Conservation (phyloP, 2,888 invertebrate genomes). For the Choreutis nemorana region DNA sequence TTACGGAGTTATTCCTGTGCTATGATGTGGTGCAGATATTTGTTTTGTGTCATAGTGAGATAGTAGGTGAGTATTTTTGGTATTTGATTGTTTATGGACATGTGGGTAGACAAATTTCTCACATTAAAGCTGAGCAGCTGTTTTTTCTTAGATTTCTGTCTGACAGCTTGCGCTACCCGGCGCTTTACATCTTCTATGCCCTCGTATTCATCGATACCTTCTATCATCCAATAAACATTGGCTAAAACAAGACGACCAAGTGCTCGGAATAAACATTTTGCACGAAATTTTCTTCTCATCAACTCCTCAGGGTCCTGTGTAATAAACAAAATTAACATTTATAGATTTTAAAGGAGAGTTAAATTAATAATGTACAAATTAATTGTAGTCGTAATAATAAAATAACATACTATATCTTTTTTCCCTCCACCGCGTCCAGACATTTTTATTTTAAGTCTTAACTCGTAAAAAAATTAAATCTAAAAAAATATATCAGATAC, state of each 20-base stretch:
- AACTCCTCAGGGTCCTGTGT: conserved; percentile 40
- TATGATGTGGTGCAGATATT: too few species aligned
- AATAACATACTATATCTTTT: conserved; percentile 16
- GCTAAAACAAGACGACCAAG: conserved; percentile 63
- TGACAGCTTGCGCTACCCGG: conserved; percentile 63
- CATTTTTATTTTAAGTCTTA: background rate
- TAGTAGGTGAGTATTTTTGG: too few species aligned
- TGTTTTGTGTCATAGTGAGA: too few species aligned
- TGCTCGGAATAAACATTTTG: conserved; percentile 64
- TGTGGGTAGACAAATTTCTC: conserved; percentile 11
- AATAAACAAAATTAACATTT: conserved; percentile 3
- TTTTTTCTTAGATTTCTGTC: conserved; percentile 51
- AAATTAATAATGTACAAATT: background rate
- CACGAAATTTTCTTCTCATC: conserved; percentile 42
- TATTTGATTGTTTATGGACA: too few species aligned
- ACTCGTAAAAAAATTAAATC: background rate
- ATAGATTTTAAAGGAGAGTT: conserved; percentile 2
- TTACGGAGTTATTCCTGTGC: too few species aligned
- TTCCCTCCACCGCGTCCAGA: conserved; percentile 10
- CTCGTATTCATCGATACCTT: conserved; percentile 49
- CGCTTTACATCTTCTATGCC: conserved; percentile 61
- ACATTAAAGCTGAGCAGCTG: conserved; percentile 57
- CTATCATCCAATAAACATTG: conserved; percentile 66
- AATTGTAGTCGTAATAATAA: background rate
- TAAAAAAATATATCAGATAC: background rate